Evolutionary conservation across 2,888 invertebrate genomes (phyloP).

Genomic region (Drosophila trichaetosa): DNA sequence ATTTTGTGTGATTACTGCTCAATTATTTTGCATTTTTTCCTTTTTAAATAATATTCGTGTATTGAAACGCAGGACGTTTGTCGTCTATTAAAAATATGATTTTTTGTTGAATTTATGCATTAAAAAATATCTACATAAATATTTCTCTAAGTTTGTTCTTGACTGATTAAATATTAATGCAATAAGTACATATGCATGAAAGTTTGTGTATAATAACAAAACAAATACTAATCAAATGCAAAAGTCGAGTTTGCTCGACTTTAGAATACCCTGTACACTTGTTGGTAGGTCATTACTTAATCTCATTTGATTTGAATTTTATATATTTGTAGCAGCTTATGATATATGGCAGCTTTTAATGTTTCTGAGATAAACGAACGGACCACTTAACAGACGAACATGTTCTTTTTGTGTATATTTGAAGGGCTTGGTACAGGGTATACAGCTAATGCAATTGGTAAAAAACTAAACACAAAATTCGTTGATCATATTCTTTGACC

Average conservation of each 20-base stretch:
- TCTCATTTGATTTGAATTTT: not conserved
- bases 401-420: no score
- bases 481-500: conserved; percentile 56
- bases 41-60: conserved; percentile 36
- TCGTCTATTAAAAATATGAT: conserved; percentile 54
- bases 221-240: not conserved
- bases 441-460: not conserved
- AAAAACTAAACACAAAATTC: conserved; percentile 55
- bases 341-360: conserved; percentile 1
- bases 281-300: not conserved
- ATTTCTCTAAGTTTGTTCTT: conserved; percentile 17
- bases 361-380: conserved; percentile 9
- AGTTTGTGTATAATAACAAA: conserved; percentile 9
- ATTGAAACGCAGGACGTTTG: conserved; percentile 51
- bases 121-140: conserved; percentile 63
- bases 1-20: conserved; percentile 21
- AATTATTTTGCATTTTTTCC: not conserved
- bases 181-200: not conserved
- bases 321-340: not conserved
- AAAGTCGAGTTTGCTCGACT: conserved; percentile 26
- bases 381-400: conserved; percentile 2
- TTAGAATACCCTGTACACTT: conserved; percentile 16
- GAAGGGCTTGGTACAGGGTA: conserved; percentile 13
- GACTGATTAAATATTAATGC: conserved; percentile 5
- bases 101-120: conserved; percentile 14